Conservation (phyloP, 2,113 vertebrate genomes). For the Alouatta palliata region DNA sequence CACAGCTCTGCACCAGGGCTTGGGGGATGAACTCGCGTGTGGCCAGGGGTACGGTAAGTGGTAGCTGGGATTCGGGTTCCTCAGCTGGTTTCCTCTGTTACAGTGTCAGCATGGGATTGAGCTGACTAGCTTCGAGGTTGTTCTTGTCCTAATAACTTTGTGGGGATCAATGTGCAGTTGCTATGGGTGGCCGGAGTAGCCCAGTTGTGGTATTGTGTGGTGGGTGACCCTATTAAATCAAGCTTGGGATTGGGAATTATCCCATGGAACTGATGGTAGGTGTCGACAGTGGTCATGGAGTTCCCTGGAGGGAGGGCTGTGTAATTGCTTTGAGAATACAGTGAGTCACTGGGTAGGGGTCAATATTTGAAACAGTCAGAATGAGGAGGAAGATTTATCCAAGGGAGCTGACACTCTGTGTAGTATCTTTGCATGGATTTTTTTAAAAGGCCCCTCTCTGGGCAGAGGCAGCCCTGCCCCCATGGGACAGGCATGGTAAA, state of each 20-base stretch:
- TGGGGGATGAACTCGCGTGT: not conserved
- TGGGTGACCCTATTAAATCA: not conserved
- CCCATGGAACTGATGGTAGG: not conserved
- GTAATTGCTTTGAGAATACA: not conserved
- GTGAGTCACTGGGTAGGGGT: not conserved
- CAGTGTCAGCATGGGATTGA: not conserved
- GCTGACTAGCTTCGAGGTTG: not conserved
- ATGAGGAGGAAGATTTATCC: not conserved
- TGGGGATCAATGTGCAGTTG: not conserved
- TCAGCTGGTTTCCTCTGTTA: not conserved
- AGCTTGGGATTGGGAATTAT: not conserved
- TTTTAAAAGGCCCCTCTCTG: not conserved
- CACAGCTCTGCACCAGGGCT: not conserved
- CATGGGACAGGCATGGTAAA: not conserved
- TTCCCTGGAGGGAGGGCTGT: not conserved
- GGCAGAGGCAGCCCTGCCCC: not conserved
- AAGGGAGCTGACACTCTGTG: not conserved
- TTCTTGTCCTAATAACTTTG: not conserved
- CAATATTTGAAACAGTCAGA: slow-evolving; percentile 4
- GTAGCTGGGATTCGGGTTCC: not conserved
- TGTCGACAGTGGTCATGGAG: not conserved
- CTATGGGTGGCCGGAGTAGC: not conserved
- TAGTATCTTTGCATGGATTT: not conserved
- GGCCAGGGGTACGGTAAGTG: not conserved
- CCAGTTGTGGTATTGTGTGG: not conserved